phyloP scores from a whole-genome alignment of 1,140 invertebrate species.

The Himalopsyche phryganea region DNA sequence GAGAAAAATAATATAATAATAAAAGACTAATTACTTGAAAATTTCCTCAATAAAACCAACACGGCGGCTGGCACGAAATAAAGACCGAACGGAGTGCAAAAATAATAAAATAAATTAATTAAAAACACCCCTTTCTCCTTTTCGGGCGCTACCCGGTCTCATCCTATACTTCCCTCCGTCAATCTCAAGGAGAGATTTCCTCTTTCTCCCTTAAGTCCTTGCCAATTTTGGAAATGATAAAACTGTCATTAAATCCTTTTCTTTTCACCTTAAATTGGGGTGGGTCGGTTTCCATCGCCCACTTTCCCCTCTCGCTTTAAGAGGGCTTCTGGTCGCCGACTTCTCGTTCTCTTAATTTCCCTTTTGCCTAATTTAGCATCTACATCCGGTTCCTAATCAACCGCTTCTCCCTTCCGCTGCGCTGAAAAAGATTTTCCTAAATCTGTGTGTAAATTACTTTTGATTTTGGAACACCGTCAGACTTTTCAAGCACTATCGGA shows the following conservation, averaged over 20 bases:
- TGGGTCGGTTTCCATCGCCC: neutral
- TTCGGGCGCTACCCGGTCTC: conserved; percentile 13
- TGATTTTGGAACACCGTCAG: conserved; percentile 25
- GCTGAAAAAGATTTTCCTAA: conserved; percentile 27
- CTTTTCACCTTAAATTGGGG: conserved; percentile 32
- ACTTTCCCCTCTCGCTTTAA: neutral
- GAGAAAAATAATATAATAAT: conserved; percentile 36
- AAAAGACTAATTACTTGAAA: conserved; percentile 37
- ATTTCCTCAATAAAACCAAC: conserved; percentile 37
- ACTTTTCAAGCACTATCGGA: conserved; percentile 16
- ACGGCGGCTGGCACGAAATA: conserved; percentile 33
- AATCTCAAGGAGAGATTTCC: conserved; percentile 31
- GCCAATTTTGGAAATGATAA: conserved; percentile 36
- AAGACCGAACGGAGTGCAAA: conserved; percentile 36
- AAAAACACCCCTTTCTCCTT: conserved; percentile 32
- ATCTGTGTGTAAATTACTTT: conserved; percentile 32
- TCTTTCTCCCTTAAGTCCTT: conserved; percentile 30
- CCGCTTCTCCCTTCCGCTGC: conserved; percentile 22
- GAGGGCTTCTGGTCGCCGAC: no score
- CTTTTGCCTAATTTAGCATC: conserved; percentile 32
- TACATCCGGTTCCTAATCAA: conserved; percentile 35
- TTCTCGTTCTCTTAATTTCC: neutral
- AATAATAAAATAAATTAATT: conserved; percentile 38
- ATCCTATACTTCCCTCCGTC: conserved; percentile 21
- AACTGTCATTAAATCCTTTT: conserved; percentile 36